These are phyloP conservation scores for Siphamia tubifer DNA, from an alignment of 2,113 vertebrate genomes.

Conservation along the genomic window DNA sequence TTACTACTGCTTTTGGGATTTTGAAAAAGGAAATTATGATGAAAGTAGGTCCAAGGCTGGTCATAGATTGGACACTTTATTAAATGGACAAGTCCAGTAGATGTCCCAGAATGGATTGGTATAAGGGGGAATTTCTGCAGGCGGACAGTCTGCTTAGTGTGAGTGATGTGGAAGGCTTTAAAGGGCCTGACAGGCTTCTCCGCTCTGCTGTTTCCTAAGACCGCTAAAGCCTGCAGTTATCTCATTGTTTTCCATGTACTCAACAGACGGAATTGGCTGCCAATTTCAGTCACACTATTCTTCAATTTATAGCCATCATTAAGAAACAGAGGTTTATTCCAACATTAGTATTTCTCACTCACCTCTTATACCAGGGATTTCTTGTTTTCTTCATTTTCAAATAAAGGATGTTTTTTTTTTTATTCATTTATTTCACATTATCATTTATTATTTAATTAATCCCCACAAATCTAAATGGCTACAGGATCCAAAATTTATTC, in stretches of 20 bases:
- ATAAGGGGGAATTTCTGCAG: slow-evolving; percentile 65
- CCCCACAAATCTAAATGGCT: no score
- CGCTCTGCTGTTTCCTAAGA: slow-evolving; percentile 26
- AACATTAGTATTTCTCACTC: slow-evolving; percentile 41
- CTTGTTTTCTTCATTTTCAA: slow-evolving; percentile 12
- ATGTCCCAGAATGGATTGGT: slow-evolving; percentile 49
- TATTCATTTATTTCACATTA: no score
- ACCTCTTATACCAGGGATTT: neutral
- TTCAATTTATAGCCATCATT: slow-evolving; percentile 42
- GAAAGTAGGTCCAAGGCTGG: slow-evolving; percentile 23
- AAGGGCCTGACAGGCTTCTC: slow-evolving; percentile 47
- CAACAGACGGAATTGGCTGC: slow-evolving; percentile 34
- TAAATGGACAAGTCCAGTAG: slow-evolving; percentile 50
- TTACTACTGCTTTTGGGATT: slow-evolving; percentile 22
- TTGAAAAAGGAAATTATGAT: slow-evolving; percentile 45
- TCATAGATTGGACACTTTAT: slow-evolving; percentile 48
- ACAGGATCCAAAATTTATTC: no score
- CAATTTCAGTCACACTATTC: slow-evolving; percentile 31
- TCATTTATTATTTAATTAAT: no score
- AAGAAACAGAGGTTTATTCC: slow-evolving; percentile 23
- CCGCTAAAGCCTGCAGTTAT: slow-evolving; percentile 46
- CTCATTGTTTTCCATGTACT: slow-evolving; percentile 61
- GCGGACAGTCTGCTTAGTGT: slow-evolving; percentile 56
- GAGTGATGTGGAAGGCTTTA: slow-evolving; percentile 66
- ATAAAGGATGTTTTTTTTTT: no score